A percentile compares a stretch with the other conserved stretches of the same genome.
Evolutionary conservation across 2,797 vertebrate genomes (phyloP).

Genomic region (Anguilla anguilla): DNA sequence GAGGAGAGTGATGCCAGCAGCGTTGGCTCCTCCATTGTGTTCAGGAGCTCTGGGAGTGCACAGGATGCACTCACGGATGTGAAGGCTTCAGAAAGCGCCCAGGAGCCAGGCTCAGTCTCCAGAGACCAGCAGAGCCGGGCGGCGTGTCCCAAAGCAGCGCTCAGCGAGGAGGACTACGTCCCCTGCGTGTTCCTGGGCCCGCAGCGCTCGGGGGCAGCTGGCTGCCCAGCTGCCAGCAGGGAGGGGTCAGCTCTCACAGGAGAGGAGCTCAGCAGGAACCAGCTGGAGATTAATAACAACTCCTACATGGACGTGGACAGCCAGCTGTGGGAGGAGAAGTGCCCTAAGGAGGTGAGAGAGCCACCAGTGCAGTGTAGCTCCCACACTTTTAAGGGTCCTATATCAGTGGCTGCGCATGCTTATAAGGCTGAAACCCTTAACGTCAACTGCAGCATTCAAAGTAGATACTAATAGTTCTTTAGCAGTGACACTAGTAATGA

Average conservation of each 20-base stretch:
- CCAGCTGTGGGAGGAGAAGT: slow-evolving; percentile 58
- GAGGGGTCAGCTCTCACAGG: slow-evolving; percentile 58
- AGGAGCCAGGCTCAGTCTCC: neutral
- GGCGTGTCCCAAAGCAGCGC: slow-evolving; percentile 59
- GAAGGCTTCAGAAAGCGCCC: slow-evolving; percentile 6
- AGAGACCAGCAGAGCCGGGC: slow-evolving; percentile 50
- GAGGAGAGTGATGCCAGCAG: slow-evolving; percentile 69
- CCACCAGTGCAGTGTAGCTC: slow-evolving; percentile 23
- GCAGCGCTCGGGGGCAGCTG: slow-evolving; percentile 24
- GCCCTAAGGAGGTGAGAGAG: slow-evolving; percentile 60
- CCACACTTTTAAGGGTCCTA: slow-evolving; percentile 33
- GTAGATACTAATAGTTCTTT: neutral
- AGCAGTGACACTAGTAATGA: neutral
- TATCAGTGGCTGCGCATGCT: neutral
- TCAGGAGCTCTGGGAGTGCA: slow-evolving; percentile 73
- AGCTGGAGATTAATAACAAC: slow-evolving; percentile 68
- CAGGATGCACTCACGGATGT: slow-evolving; percentile 41
- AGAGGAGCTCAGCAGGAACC: slow-evolving; percentile 58
- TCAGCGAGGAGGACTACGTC: slow-evolving; percentile 66
- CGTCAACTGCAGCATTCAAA: neutral
- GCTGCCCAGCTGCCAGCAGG: slow-evolving; percentile 64
- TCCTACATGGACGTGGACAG: slow-evolving; percentile 55
- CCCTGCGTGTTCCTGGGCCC: slow-evolving; percentile 76
- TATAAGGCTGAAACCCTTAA: neutral
- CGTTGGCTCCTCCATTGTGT: slow-evolving; percentile 83